phyloP scores from a whole-genome alignment of 2,888 invertebrate species.

The Caenorhabditis sp. region DNA sequence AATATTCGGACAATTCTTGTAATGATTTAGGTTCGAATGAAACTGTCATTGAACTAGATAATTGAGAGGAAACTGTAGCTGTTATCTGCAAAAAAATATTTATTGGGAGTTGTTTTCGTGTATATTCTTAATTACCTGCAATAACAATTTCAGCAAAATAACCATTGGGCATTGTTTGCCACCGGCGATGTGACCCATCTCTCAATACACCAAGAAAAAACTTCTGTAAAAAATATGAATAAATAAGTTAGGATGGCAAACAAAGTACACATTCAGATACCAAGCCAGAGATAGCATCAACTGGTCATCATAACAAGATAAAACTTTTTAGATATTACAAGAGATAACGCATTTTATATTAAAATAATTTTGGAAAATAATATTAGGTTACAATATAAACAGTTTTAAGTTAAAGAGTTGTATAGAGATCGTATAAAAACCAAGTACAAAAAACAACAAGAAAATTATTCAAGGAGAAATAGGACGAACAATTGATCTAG shows the following conservation, averaged over 20 bases:
- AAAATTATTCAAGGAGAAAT: conserved; percentile 1
- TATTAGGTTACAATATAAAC: not conserved
- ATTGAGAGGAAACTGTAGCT: conserved; percentile 21
- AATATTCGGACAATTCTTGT: conserved; percentile 29
- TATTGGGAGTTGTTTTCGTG: not conserved
- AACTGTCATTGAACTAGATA: conserved; percentile 30
- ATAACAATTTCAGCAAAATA: conserved; percentile 41
- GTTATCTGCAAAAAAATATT: conserved; percentile 18
- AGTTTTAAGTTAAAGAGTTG: not conserved
- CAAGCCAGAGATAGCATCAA: not conserved
- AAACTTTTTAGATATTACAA: not conserved
- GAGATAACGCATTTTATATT: not conserved
- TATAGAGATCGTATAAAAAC: conserved; percentile 7
- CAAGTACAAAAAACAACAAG: not conserved
- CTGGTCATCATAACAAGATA: not conserved
- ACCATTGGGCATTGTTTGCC: conserved; percentile 49
- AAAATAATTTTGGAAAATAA: not conserved
- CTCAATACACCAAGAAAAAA: conserved; percentile 7
- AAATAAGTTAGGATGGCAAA: not conserved
- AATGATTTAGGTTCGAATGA: conserved; percentile 15
- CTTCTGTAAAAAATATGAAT: not conserved
- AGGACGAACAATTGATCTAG: conserved; percentile 5
- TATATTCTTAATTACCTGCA: conserved; percentile 26
- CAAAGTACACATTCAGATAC: not conserved
- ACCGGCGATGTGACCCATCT: conserved; percentile 34